These are phyloP conservation scores for Scalopus aquaticus DNA, from an alignment of 2,113 vertebrate species.

Conservation along the genomic window DNA sequence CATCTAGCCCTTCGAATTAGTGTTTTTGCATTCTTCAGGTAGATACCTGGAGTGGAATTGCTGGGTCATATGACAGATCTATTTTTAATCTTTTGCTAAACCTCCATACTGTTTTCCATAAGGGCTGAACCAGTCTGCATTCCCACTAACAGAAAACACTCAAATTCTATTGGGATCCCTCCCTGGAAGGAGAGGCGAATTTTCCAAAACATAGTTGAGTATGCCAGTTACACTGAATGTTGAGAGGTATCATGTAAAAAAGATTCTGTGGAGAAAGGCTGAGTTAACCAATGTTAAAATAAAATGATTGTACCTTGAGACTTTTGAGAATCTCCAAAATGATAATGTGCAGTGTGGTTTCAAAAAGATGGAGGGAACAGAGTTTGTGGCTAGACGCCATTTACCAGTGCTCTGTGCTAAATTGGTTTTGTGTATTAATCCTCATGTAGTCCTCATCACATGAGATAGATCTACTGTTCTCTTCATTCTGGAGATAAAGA, in stretches of 20 bases:
- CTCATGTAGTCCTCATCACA: neutral
- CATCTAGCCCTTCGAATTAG: too few species aligned
- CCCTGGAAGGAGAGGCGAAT: neutral
- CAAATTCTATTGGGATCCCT: neutral
- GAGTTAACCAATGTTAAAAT: neutral
- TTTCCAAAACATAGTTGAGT: conserved; percentile 24
- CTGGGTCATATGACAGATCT: too few species aligned
- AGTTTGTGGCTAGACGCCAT: neutral
- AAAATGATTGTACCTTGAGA: neutral
- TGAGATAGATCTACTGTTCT: neutral
- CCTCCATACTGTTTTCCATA: too few species aligned
- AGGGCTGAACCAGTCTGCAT: too few species aligned
- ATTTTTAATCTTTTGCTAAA: too few species aligned
- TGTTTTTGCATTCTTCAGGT: too few species aligned
- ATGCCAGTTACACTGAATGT: neutral
- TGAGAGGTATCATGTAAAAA: neutral
- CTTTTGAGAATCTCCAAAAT: neutral
- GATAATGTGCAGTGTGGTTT: neutral
- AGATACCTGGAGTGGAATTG: too few species aligned
- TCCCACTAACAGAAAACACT: neutral
- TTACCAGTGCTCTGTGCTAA: neutral
- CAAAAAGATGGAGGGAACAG: neutral
- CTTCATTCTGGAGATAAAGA: neutral
- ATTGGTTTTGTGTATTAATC: neutral
- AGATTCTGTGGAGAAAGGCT: neutral